A percentile compares a stretch with the other conserved stretches of the same genome.
Evolutionary conservation across 1,140 invertebrate genomes (phyloP).

Genomic region (Hyphantria cunea): DNA sequence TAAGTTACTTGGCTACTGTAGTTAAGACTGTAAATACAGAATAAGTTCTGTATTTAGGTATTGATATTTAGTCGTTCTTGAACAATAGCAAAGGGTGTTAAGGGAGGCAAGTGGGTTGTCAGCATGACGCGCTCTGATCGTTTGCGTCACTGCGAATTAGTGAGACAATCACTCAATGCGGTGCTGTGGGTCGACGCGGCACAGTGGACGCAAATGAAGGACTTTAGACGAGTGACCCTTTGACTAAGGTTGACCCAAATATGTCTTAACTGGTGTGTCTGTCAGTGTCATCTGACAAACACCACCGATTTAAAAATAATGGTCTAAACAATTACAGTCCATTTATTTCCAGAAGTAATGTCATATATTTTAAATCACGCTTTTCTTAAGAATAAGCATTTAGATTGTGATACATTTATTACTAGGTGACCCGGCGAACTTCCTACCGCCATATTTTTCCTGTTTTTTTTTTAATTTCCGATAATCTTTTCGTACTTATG

Average conservation of each 20-base stretch:
- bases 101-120: constrained; percentile 6
- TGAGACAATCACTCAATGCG: constrained; percentile 60
- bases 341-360: constrained; percentile 9
- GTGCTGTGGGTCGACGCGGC: constrained; percentile 39
- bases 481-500: too few species aligned
- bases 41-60: too few species aligned
- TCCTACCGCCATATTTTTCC: too few species aligned
- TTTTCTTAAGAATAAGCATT: not conserved
- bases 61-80: constrained; percentile 13
- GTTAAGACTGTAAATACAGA: too few species aligned
- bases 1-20: too few species aligned
- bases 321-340: constrained; percentile 15
- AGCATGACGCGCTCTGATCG: constrained; percentile 36
- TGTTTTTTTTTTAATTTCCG: too few species aligned
- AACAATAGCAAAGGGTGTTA: constrained; percentile 10
- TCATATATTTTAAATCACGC: constrained; percentile 15
- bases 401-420: too few species aligned
- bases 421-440: too few species aligned
- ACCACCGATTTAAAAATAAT: constrained; percentile 10
- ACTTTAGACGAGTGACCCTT: constrained; percentile 51
- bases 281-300: constrained; percentile 25
- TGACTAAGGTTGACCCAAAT: constrained; percentile 43
- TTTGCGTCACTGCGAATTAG: constrained; percentile 50
- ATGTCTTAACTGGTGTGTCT: constrained; percentile 32
- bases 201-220: constrained; percentile 48